Percentiles rank a stretch among this genome's conserved stretches.
Conservation (phyloP, 2,113 vertebrate species). For the Synchiropus splendidus region DNA sequence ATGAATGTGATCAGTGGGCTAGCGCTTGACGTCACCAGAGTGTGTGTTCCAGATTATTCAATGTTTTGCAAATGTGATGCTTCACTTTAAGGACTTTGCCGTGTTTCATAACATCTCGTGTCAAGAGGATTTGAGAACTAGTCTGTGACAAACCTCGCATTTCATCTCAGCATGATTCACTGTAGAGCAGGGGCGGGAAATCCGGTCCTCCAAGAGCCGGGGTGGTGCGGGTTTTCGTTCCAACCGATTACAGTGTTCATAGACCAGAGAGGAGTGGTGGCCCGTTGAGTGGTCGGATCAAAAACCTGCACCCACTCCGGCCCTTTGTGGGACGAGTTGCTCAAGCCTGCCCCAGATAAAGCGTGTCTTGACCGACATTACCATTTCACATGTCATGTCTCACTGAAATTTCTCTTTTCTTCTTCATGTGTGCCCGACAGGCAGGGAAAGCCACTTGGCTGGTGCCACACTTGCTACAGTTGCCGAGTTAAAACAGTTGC, state of each 20-base stretch:
- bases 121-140: slow-evolving; percentile 5
- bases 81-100: slow-evolving; percentile 11
- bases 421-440: slow-evolving; percentile 42
- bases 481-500: slow-evolving; percentile 11
- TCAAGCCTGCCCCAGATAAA: too few relatives aligned
- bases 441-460: slow-evolving; percentile 51
- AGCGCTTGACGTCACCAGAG: slow-evolving; percentile 28
- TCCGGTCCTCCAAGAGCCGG: too few relatives aligned
- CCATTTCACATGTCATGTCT: neutral
- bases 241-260: too few relatives aligned
- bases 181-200: too few relatives aligned
- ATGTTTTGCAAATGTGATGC: slow-evolving; percentile 27
- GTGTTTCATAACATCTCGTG: slow-evolving; percentile 33
- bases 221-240: too few relatives aligned
- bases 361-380: neutral
- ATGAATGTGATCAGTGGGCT: slow-evolving; percentile 38
- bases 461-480: slow-evolving; percentile 28
- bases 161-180: too few relatives aligned
- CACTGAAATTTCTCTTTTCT: neutral
- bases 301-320: too few relatives aligned
- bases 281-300: too few relatives aligned
- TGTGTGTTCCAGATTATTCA: slow-evolving; percentile 30
- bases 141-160: neutral
- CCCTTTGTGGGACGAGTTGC: too few relatives aligned
- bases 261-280: too few relatives aligned